A percentile compares a stretch with the other conserved stretches of the same genome.
Conservation (phyloP, 2,797 vertebrate species). For the Melanotaenia parkinsoni region DNA sequence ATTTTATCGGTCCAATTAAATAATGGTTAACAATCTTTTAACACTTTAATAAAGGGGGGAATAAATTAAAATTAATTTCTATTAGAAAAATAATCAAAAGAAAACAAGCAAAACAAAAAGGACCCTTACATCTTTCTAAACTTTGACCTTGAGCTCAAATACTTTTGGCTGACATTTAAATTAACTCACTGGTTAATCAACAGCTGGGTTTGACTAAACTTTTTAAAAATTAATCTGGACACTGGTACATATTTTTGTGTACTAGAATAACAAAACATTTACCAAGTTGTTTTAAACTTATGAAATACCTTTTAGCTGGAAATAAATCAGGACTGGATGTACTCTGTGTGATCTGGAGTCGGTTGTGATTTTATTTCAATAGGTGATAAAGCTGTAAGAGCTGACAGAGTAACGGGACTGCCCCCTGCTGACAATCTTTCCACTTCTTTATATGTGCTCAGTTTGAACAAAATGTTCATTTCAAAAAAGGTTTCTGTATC, state of each 20-base stretch:
- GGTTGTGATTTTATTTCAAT: slow-evolving; percentile 1
- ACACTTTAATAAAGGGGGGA: neutral
- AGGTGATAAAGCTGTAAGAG: slow-evolving; percentile 4
- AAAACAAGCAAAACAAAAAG: slow-evolving; percentile 4
- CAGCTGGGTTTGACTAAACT: neutral
- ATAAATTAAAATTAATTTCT: neutral
- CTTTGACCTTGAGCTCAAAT: neutral
- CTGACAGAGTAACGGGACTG: slow-evolving; percentile 53
- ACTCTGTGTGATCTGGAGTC: neutral
- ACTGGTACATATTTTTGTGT: neutral
- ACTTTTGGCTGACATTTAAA: neutral
- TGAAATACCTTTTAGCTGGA: neutral
- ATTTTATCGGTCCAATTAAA: neutral
- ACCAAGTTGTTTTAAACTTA: neutral
- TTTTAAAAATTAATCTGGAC: neutral
- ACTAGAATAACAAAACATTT: neutral
- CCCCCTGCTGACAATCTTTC: slow-evolving; percentile 64
- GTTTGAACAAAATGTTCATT: slow-evolving; percentile 40
- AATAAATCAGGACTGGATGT: neutral
- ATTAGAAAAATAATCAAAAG: neutral
- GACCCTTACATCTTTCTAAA: neutral
- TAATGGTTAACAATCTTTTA: slow-evolving; percentile 1
- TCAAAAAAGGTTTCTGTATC: slow-evolving; percentile 30
- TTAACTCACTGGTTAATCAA: neutral
- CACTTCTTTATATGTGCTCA: slow-evolving; percentile 8